Evolutionary conservation across 2,113 vertebrate species (phyloP), one percentile per base, ranked within the genome.

Genomic region (Craseonycteris thonglongyai): DNA sequence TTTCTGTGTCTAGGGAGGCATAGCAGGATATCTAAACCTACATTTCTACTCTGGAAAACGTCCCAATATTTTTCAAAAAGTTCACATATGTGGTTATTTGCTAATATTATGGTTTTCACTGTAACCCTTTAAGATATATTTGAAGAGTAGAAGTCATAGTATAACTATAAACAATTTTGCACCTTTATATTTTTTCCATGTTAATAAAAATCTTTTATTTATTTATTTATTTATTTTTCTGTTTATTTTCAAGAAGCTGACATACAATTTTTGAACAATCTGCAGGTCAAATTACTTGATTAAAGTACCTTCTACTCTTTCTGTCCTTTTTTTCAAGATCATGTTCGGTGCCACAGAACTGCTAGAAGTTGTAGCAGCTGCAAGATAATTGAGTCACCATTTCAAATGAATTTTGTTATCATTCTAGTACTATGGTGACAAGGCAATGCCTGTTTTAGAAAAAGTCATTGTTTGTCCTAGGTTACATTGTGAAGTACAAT

Each of bases 321-420:
- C 61, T 91, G 38, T 68, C 51, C 75, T 90, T 93, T 93, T 93
- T 80, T 5, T 89, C 59, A 84, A 87, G 26, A 95, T 63, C 3
- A 33, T 79, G 16, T 80, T n/a, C 16, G 7, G 5, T 13, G 2
- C 86, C 51, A 69, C 45, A 58, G 38, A 93, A 75, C 1, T 80
- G 19, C 58, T 94, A 59, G 13, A 66, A 68, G 16, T 91, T 94
- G 54, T 71, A 14, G 21, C 42, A 14, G 21, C 42, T 61, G 35
- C 18, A 69, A 76, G 59, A 45, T 63, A 92, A 59, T 90, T 61
- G 42, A 92, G 54, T 89, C 40, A 90, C 40, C 49, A 71, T 82
- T 96, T 95, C 33, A 87, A 33, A 68, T 71, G 19, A 1, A 16
- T 68, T 92, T 61, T 86, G 7, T 89, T 89, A 74, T 9, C 51